A percentile compares a stretch with the other conserved stretches of the same genome.
Conservation (phyloP, 2,888 invertebrate species). For the Venustoraphidia nigricollis region DNA sequence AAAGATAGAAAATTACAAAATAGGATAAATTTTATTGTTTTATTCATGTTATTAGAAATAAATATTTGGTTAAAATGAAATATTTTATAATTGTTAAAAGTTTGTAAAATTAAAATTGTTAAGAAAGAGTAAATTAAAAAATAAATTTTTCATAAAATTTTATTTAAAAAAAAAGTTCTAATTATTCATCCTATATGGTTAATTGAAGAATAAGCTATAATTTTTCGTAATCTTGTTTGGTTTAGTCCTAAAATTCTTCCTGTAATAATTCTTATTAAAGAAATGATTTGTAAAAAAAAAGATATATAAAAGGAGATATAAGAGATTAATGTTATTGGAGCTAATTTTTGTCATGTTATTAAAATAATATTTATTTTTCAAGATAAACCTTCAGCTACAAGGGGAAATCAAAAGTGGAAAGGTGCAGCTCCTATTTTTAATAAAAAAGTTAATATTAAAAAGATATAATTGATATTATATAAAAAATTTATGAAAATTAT, state of each 20-base stretch:
- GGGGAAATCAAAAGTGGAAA: conserved; percentile 43
- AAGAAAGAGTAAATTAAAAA: conserved; percentile 30
- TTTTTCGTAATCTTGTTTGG: conserved; percentile 38
- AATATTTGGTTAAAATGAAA: conserved; percentile 36
- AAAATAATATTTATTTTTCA: conserved; percentile 39
- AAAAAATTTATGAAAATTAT: conserved; percentile 21
- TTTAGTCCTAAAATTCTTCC: conserved; percentile 37
- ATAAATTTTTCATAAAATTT: conserved; percentile 32
- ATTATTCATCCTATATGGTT: conserved; percentile 42
- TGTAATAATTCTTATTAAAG: conserved; percentile 30
- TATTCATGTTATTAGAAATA: conserved; percentile 25
- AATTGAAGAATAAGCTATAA: conserved; percentile 46
- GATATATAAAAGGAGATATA: conserved; percentile 25
- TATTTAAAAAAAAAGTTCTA: conserved; percentile 28
- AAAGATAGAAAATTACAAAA: conserved; percentile 38
- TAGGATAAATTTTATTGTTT: conserved; percentile 32
- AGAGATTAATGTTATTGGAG: conserved; percentile 37
- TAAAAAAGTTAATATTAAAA: conserved; percentile 24
- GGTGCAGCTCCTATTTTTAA: conserved; percentile 41
- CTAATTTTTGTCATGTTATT: conserved; percentile 49
- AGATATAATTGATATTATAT: conserved; percentile 9
- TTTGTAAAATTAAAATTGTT: conserved; percentile 28
- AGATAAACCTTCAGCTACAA: conserved; percentile 38
- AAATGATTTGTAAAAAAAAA: conserved; percentile 23
- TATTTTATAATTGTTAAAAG: conserved; percentile 33